These are phyloP conservation scores for Sclerurus mexicanus DNA, from an alignment of 2,113 vertebrate species.

Conservation along the genomic window DNA sequence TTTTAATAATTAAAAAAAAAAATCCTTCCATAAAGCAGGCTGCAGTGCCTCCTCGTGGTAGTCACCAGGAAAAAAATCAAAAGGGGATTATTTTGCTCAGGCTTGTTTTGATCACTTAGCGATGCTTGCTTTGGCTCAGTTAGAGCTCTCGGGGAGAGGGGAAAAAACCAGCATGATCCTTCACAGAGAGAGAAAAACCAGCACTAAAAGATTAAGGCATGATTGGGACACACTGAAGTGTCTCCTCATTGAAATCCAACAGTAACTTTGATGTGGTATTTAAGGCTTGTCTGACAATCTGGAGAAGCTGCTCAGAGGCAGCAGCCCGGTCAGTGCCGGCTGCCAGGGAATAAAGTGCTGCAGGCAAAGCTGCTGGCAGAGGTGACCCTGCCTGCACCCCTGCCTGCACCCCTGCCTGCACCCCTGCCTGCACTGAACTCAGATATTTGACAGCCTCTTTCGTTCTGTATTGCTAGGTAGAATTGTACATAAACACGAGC, in stretches of 20 bases:
- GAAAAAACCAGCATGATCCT: not conserved
- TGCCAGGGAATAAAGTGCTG: not conserved
- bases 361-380: not conserved
- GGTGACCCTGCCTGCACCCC: not conserved
- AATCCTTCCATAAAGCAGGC: conserved; percentile 72
- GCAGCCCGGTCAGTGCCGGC: not conserved
- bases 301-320: not conserved
- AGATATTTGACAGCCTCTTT: too few relatives aligned
- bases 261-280: not conserved
- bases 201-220: not conserved
- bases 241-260: not conserved
- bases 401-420: not conserved
- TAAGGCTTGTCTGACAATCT: not conserved
- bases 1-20: conserved; percentile 16
- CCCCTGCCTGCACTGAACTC: not conserved
- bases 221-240: not conserved
- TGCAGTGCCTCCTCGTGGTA: conserved; percentile 82
- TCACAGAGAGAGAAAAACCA: not conserved
- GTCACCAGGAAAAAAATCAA: not conserved
- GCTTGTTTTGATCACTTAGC: not conserved
- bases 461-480: rapidly evolving
- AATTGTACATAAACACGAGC: not conserved
- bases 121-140: conserved; percentile 15
- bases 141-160: not conserved
- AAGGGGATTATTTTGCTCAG: not conserved